Conservation (phyloP, 2,113 vertebrate species). For the Microtus ochrogaster region DNA sequence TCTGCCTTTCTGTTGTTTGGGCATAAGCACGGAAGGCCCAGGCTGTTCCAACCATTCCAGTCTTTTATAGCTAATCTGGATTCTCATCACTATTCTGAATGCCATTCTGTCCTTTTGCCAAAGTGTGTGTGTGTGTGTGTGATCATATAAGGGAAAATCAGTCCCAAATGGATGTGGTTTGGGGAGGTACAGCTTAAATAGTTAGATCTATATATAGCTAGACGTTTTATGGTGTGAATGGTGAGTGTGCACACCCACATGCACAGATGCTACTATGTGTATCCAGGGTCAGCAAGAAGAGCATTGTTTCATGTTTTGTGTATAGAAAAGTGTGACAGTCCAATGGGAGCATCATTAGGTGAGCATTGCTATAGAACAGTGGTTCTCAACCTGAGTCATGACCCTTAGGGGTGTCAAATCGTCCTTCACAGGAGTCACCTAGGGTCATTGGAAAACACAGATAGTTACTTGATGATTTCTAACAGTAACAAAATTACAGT, state of each 20-base stretch:
- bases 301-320: background rate
- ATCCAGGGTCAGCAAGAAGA: background rate
- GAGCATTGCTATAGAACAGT: background rate
- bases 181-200: background rate
- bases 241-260: background rate
- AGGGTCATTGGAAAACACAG: background rate
- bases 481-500: background rate
- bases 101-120: slow-evolving; percentile 37
- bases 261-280: background rate
- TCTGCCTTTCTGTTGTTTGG: slow-evolving; percentile 36
- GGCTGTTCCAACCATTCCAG: background rate
- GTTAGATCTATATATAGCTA: background rate
- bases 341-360: background rate
- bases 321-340: background rate
- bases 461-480: background rate
- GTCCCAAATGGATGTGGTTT: background rate
- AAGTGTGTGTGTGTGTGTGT: background rate
- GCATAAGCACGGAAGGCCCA: background rate
- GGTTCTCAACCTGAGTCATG: background rate
- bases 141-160: background rate
- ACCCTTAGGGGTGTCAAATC: background rate
- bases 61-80: slow-evolving; percentile 1
- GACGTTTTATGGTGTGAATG: background rate
- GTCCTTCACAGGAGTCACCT: background rate
- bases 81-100: slow-evolving; percentile 36